Percentiles rank a stretch among this genome's conserved stretches.
phyloP scores from a whole-genome alignment of 2,797 vertebrate species.

The Lutjanus campechanus region DNA sequence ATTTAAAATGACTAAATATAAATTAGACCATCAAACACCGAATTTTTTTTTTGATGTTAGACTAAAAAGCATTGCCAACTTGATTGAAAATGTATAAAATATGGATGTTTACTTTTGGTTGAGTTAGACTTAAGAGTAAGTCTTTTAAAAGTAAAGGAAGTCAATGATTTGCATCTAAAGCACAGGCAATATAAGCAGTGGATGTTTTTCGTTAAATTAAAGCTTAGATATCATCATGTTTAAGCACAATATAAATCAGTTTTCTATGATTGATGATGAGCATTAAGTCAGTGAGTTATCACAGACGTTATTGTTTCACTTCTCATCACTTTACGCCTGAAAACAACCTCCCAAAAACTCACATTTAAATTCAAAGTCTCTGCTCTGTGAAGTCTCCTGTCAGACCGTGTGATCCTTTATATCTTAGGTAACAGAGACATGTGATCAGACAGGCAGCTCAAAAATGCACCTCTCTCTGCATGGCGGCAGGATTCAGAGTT shows the following conservation, averaged over 20 bases:
- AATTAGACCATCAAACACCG: too few relatives aligned
- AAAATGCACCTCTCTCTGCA: conserved; percentile 31
- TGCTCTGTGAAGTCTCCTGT: neutral
- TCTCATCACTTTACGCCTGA: neutral
- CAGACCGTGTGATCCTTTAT: neutral
- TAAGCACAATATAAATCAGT: neutral
- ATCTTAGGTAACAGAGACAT: conserved; percentile 18
- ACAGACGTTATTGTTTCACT: too few relatives aligned
- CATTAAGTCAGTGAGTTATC: neutral
- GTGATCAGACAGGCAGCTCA: conserved; percentile 47
- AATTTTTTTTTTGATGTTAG: too few relatives aligned
- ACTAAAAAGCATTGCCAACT: neutral
- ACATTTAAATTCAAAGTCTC: neutral
- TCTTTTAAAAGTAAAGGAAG: too few relatives aligned
- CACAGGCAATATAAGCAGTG: too few relatives aligned
- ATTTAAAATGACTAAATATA: too few relatives aligned
- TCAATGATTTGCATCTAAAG: too few relatives aligned
- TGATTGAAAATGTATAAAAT: neutral
- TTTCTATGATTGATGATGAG: neutral
- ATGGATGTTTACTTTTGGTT: too few relatives aligned
- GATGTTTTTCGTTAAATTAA: too few relatives aligned
- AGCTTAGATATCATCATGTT: too few relatives aligned
- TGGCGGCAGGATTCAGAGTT: conserved; percentile 50
- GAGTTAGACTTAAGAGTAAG: too few relatives aligned
- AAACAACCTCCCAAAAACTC: neutral